A percentile compares a stretch with the other conserved stretches of the same genome.
Evolutionary conservation across 1,140 invertebrate species (phyloP).

Genomic region (Choristoneura fumiferana): DNA sequence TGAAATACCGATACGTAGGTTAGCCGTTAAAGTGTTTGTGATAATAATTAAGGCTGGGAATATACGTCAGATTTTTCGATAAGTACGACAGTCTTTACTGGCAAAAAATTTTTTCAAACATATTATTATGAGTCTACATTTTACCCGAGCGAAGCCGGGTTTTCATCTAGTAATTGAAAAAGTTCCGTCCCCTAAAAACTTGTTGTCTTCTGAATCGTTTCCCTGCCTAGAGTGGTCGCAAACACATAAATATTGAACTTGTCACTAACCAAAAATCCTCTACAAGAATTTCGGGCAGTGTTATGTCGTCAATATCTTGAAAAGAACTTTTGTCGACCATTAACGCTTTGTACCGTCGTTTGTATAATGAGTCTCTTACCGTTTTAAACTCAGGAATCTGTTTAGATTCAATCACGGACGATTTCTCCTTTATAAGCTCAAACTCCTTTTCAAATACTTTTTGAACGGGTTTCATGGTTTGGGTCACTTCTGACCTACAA

Average conservation of each 20-base stretch:
- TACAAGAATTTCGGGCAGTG: background rate
- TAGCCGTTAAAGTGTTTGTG: too few relatives aligned
- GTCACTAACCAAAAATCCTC: background rate
- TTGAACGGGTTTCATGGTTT: background rate
- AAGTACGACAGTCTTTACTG: too few relatives aligned
- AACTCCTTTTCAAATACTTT: background rate
- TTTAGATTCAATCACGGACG: background rate
- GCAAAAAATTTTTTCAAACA: too few relatives aligned
- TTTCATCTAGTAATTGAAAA: background rate
- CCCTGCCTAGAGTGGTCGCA: background rate
- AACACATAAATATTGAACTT: background rate
- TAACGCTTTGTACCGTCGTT: background rate
- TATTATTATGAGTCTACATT: too few relatives aligned
- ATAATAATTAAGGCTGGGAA: too few relatives aligned
- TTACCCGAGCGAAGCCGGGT: too few relatives aligned
- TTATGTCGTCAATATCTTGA: background rate
- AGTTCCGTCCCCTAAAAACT: background rate
- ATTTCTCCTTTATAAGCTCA: background rate
- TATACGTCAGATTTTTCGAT: too few relatives aligned
- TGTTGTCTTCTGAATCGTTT: background rate
- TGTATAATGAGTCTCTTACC: background rate
- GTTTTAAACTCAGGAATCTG: background rate
- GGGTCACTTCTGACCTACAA: background rate
- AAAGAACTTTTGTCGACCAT: background rate
- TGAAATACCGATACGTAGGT: too few relatives aligned